Percentiles rank a stretch among this genome's conserved stretches.
These are phyloP conservation scores for Clarias laeviceps DNA, from an alignment of 2,797 vertebrate genomes.

Conservation along the genomic window DNA sequence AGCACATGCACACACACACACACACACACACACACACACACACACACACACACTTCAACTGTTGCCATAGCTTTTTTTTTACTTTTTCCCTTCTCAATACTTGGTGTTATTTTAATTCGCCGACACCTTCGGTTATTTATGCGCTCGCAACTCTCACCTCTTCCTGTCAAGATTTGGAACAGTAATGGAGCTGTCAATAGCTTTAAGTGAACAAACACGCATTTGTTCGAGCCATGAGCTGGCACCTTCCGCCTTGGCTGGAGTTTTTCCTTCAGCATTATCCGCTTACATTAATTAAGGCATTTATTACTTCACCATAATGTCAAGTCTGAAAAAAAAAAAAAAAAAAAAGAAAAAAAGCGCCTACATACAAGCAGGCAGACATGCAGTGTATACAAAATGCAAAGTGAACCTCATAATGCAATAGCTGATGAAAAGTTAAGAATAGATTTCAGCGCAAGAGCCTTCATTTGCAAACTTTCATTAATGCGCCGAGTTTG, in stretches of 20 bases:
- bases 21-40: conserved; percentile 31
- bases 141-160: conserved; percentile 44
- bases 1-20: conserved; percentile 30
- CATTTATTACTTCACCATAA: conserved; percentile 30
- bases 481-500: conserved; percentile 25
- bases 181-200: conserved; percentile 41
- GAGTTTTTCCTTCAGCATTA: conserved; percentile 24
- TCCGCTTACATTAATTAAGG: conserved; percentile 32
- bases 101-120: conserved; percentile 41
- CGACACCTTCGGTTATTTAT: conserved; percentile 60
- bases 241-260: conserved; percentile 21
- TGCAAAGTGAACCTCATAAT: not conserved
- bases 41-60: conserved; percentile 13
- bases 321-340: conserved; percentile 3
- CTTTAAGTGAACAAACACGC: conserved; percentile 46
- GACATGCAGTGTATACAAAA: conserved; percentile 5
- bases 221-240: conserved; percentile 29
- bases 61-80: not conserved
- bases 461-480: not conserved
- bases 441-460: not conserved
- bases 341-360: conserved; percentile 15
- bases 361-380: not conserved
- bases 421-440: conserved; percentile 29
- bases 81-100: conserved; percentile 16
- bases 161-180: conserved; percentile 38